Base-by-base conservation (phyloP, 2,113 vertebrate genomes). In the Bufo bufo region DNA sequence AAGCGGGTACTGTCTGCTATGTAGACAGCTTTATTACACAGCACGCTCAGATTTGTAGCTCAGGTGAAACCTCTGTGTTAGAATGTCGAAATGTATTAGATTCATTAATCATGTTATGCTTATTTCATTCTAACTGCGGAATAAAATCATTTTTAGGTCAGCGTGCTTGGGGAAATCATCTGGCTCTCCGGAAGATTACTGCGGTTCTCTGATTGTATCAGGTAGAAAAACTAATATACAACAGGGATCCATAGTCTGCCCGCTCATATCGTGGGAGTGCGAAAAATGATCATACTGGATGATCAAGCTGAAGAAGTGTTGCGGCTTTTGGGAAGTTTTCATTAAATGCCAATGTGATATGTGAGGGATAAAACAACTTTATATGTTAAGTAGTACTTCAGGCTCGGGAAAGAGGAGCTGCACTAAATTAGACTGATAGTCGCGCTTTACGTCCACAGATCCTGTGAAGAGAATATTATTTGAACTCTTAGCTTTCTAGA, bases 151-250 rank as follows among this genome's bases (percentile, higher is more conserved):
- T 63, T 63, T 85, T 63, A 49, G 71, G 54, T 47, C 43, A 20
- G n/a, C 47, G 84, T 61, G 72, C 49, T 85, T 77, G 50, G 84
- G 84, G 84, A 85, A 85, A 85, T 77, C 84, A 85, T 77, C 19
- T 49, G 16, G 33, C 72, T 77, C 33, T 85, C 33, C 49, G 43
- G 43, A 61, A 54, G 23, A 43, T 66, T 49, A 12, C 47, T 54
- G 71, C 14, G 16, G 65, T n/a, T 52, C 49, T 54, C 11, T 56
- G 16, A 74, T 71, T 56, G 19, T 84, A 72, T 84, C 66, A 49
- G 56, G 17, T 77, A 63, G 56, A 58, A 65, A 77, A 77, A 20
- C 20, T 49, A 85, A 63, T 85, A 85, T 85, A 74, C 82, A 84
- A 33, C 8, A 52, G 82, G 82, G 82, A 84, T 72, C 83, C 47